These are phyloP conservation scores for Drosophila chauvacae DNA, from an alignment of 1,140 invertebrate genomes.

Conservation along the genomic window DNA sequence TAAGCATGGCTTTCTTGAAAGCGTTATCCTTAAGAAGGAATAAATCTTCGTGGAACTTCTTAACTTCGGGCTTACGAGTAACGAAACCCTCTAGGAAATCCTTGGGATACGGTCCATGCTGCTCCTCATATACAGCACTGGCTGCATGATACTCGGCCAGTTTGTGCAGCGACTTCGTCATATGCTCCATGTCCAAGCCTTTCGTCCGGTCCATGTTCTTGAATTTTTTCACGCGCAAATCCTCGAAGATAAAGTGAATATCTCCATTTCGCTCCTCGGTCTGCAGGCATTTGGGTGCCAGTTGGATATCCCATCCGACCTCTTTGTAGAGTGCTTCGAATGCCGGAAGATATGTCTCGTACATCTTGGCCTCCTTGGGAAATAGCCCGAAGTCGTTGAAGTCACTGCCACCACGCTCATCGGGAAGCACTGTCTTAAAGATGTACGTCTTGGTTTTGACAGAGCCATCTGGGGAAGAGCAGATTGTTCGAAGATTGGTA, in stretches of 20 bases:
- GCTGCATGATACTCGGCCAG: slow-evolving; percentile 86
- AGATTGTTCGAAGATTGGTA: not conserved
- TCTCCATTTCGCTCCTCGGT: slow-evolving; percentile 41
- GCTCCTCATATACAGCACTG: slow-evolving; percentile 75
- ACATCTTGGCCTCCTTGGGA: slow-evolving; percentile 56
- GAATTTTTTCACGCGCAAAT: slow-evolving; percentile 44
- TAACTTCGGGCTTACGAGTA: not conserved
- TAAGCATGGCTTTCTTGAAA: slow-evolving; percentile 59
- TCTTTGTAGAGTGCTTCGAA: slow-evolving; percentile 54
- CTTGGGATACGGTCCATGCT: slow-evolving; percentile 53
- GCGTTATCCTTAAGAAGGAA: slow-evolving; percentile 26
- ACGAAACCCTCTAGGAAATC: slow-evolving; percentile 67
- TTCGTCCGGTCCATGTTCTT: slow-evolving; percentile 84
- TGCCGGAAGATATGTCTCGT: slow-evolving; percentile 49
- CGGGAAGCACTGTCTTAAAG: slow-evolving; percentile 59
- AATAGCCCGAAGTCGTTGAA: slow-evolving; percentile 44
- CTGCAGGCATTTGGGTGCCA: slow-evolving; percentile 66
- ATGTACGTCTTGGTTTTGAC: slow-evolving; percentile 50
- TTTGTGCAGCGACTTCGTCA: slow-evolving; percentile 85
- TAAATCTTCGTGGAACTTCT: slow-evolving; percentile 19
- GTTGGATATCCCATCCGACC: slow-evolving; percentile 54
- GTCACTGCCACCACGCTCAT: slow-evolving; percentile 46
- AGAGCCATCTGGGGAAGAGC: slow-evolving; percentile 31
- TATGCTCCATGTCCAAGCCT: slow-evolving; percentile 86
- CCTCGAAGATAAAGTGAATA: slow-evolving; percentile 73